These are phyloP conservation scores for Anagyrus pseudococci DNA, from an alignment of 2,888 invertebrate species.

Conservation along the genomic window DNA sequence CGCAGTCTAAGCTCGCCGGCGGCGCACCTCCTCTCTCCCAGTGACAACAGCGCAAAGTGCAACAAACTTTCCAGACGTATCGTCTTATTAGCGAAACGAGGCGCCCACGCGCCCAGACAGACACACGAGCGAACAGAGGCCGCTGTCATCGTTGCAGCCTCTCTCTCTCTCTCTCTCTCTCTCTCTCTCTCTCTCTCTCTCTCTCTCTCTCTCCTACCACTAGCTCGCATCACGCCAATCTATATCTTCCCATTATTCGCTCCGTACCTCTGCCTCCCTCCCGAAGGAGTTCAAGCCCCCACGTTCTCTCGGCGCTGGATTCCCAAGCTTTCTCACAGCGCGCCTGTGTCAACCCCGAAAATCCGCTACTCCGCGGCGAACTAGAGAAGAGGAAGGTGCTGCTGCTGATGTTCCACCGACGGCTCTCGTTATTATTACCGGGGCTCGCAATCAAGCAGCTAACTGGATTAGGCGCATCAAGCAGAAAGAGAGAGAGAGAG, in stretches of 20 bases:
- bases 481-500: too few relatives aligned
- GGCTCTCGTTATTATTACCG: constrained; percentile 30
- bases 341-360: constrained; percentile 11
- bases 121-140: constrained; percentile 28
- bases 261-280: constrained; percentile 10
- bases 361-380: constrained; percentile 5
- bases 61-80: constrained; percentile 29
- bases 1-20: too few relatives aligned
- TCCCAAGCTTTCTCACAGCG: not conserved
- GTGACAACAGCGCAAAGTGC: constrained; percentile 4
- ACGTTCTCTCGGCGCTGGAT: constrained; percentile 20
- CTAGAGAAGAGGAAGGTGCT: constrained; percentile 27
- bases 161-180: too few relatives aligned
- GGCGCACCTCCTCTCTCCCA: not conserved
- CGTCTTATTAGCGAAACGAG: constrained; percentile 19
- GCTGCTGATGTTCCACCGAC: not conserved
- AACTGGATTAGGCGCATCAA: constrained; percentile 51
- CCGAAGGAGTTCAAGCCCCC: not conserved
- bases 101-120: not conserved
- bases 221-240: too few relatives aligned
- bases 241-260: constrained; percentile 18
- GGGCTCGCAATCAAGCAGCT: constrained; percentile 49
- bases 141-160: too few relatives aligned
- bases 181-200: too few relatives aligned
- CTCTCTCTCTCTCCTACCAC: too few relatives aligned